A percentile compares a stretch with the other conserved stretches of the same genome.
Evolutionary conservation across 1,140 invertebrate genomes (phyloP).

Genomic region (Zaprionus africanus): DNA sequence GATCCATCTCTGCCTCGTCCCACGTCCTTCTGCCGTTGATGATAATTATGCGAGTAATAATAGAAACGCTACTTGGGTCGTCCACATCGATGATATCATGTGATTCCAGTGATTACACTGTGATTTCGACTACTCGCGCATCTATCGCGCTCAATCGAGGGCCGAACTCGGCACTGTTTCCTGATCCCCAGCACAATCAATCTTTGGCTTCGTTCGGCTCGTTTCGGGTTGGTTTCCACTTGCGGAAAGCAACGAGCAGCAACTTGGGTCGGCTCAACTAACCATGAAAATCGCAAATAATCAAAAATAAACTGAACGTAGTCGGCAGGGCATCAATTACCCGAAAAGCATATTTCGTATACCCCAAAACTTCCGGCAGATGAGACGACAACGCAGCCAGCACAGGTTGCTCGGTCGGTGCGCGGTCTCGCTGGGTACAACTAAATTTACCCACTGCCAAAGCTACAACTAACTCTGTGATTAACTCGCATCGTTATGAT

Average conservation of each 20-base stretch:
- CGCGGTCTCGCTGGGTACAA: neutral
- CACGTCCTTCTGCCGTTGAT: neutral
- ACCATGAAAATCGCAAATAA: slow-evolving; percentile 59
- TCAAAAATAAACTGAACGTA: slow-evolving; percentile 40
- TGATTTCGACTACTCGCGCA: neutral
- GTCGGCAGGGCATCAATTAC: slow-evolving; percentile 44
- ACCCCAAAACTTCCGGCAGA: slow-evolving; percentile 46
- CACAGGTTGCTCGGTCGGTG: no score
- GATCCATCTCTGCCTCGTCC: neutral
- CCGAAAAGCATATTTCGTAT: slow-evolving; percentile 42
- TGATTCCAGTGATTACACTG: slow-evolving; percentile 25
- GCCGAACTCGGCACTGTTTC: neutral
- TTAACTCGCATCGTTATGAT: slow-evolving; percentile 14
- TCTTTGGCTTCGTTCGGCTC: neutral
- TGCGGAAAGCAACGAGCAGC: slow-evolving; percentile 22
- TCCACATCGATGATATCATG: slow-evolving; percentile 23
- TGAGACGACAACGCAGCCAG: slow-evolving; percentile 15
- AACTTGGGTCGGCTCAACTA: slow-evolving; percentile 22
- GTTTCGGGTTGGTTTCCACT: slow-evolving; percentile 16
- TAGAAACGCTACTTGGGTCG: neutral
- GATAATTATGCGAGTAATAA: neutral
- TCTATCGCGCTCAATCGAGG: neutral
- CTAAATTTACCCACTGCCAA: slow-evolving; percentile 20
- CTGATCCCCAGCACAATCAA: slow-evolving; percentile 28
- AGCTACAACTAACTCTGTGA: slow-evolving; percentile 1